A percentile compares a stretch with the other conserved stretches of the same genome.
phyloP scores from a whole-genome alignment of 2,797 vertebrate species.

The Trachops cirrhosus region DNA sequence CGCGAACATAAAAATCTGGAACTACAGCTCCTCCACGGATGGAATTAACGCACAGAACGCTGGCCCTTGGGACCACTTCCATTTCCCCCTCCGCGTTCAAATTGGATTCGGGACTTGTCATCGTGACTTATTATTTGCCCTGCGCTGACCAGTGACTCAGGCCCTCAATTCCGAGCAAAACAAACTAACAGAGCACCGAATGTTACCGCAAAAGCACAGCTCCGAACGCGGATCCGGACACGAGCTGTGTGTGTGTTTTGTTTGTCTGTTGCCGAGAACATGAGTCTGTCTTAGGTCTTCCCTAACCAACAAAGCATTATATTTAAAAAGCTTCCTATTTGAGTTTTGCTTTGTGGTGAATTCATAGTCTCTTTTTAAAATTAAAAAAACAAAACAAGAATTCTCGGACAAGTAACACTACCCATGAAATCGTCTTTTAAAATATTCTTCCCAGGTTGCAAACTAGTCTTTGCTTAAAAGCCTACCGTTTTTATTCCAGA shows the following conservation, averaged over 20 bases:
- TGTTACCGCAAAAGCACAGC: not conserved
- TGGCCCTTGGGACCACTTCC: constrained; percentile 54
- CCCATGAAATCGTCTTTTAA: not conserved
- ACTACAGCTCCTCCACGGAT: constrained; percentile 63
- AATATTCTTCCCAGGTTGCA: not conserved
- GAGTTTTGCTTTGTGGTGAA: not conserved
- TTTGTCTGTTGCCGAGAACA: constrained; percentile 34
- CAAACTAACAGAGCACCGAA: not conserved
- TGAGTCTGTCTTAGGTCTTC: not conserved
- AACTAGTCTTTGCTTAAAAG: not conserved
- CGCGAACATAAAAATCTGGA: constrained; percentile 67
- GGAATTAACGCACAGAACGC: constrained; percentile 62
- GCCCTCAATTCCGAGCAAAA: constrained; percentile 7
- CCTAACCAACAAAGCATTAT: not conserved
- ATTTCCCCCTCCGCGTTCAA: constrained; percentile 24
- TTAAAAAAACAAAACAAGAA: not conserved
- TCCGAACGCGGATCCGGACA: not conserved
- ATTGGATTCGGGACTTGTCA: constrained; percentile 37
- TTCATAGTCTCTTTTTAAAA: not conserved
- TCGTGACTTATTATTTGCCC: constrained; percentile 54
- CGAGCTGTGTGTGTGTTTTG: not conserved
- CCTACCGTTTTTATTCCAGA: not conserved
- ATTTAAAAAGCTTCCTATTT: constrained; percentile 25
- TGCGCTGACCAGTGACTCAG: constrained; percentile 33
- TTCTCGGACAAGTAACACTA: constrained; percentile 21